phyloP scores from a whole-genome alignment of 37 sponge, comb jelly and placozoan species.

The Eunapius fragilis region DNA sequence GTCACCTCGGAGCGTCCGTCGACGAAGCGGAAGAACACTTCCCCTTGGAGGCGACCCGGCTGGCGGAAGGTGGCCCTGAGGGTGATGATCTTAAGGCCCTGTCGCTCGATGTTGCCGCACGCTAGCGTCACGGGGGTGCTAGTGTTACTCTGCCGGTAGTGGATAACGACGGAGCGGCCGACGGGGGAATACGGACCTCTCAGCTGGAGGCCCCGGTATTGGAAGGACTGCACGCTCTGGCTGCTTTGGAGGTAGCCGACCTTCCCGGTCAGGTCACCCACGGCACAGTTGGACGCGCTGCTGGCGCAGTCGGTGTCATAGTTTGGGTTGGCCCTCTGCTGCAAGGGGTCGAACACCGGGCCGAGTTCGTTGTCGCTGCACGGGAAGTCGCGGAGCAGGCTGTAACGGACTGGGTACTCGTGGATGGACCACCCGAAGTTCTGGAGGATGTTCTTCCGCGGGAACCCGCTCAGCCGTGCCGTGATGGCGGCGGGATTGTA shows the following conservation, averaged over 20 bases:
- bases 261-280: constrained; percentile 38
- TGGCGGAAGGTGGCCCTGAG: constrained; percentile 21
- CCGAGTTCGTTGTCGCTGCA: constrained; percentile 46
- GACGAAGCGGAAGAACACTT: constrained; percentile 35
- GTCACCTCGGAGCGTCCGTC: constrained; percentile 26
- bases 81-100: constrained; percentile 6
- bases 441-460: constrained; percentile 10
- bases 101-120: constrained; percentile 67
- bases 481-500: constrained; percentile 34
- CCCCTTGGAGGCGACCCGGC: constrained; percentile 33
- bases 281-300: constrained; percentile 20
- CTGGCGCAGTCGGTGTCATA: not conserved
- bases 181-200: constrained; percentile 37
- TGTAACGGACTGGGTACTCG: constrained; percentile 37
- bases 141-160: not conserved
- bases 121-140: constrained; percentile 12
- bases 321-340: not conserved
- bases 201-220: constrained; percentile 19
- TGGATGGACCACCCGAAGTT: constrained; percentile 37
- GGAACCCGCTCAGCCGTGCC: constrained; percentile 43
- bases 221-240: constrained; percentile 26
- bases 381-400: constrained; percentile 21
- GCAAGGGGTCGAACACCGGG: constrained; percentile 24
- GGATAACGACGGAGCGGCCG: constrained; percentile 66
- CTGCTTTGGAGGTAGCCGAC: constrained; percentile 4